These are phyloP conservation scores for Tubulanus polymorphus DNA, from an alignment of 2,888 invertebrate genomes.

Conservation along the genomic window DNA sequence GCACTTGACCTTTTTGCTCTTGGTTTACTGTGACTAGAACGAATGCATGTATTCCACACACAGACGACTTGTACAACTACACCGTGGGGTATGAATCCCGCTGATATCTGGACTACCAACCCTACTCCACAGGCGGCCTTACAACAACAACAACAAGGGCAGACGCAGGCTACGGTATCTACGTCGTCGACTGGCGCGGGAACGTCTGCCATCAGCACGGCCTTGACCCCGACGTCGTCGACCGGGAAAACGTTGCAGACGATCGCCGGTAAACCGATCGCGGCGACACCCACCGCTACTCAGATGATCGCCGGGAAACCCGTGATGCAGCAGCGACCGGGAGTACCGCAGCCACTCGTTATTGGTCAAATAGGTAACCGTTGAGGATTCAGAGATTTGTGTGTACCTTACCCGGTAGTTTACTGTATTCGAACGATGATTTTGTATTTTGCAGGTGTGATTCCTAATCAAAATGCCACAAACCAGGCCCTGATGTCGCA, in stretches of 20 bases:
- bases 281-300: slow-evolving; percentile 26
- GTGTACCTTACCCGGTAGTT: not conserved
- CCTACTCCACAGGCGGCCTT: no score
- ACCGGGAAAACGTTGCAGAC: not conserved
- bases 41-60: no score
- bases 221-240: not conserved
- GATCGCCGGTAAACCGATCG: not conserved
- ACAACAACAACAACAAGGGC: no score
- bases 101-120: no score
- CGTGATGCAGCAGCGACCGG: slow-evolving; percentile 31
- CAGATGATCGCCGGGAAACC: slow-evolving; percentile 37
- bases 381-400: not conserved
- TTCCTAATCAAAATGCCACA: slow-evolving; percentile 22
- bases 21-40: no score
- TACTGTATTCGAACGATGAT: no score
- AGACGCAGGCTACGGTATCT: no score
- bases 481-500: slow-evolving; percentile 24
- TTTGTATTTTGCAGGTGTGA: slow-evolving; percentile 19
- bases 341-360: slow-evolving; percentile 28
- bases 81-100: no score
- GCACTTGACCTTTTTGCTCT: no score
- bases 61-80: no score
- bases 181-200: no score
- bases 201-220: no score
- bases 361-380: slow-evolving; percentile 37